phyloP scores from a whole-genome alignment of 64 coral and sea anemone species.

The Acropora yongei region DNA sequence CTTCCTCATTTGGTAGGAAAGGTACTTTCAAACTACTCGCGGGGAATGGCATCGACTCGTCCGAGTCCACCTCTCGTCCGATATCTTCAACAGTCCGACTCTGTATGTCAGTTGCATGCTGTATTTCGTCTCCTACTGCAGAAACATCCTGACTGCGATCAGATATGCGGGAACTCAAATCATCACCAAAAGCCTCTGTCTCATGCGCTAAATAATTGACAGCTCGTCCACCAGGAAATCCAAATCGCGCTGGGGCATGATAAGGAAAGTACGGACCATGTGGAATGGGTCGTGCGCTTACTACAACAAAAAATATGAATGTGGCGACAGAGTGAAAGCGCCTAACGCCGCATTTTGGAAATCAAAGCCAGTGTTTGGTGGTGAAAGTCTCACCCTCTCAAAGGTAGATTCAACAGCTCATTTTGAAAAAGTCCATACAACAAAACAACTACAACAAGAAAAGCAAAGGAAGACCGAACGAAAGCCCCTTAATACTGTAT shows the following conservation, averaged over 20 bases:
- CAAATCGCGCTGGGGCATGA: slow-evolving; percentile 20
- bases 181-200: slow-evolving; percentile 52
- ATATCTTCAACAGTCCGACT: slow-evolving; percentile 33
- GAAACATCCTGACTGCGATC: slow-evolving; percentile 5
- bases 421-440: too few species aligned
- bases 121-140: slow-evolving; percentile 44
- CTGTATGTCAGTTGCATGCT: not conserved
- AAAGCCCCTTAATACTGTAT: too few species aligned
- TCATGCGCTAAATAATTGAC: slow-evolving; percentile 58
- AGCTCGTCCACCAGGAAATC: slow-evolving; percentile 49
- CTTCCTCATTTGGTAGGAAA: not conserved
- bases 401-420: too few species aligned
- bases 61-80: slow-evolving; percentile 51
- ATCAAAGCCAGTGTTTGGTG: not conserved
- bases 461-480: too few species aligned
- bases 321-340: not conserved
- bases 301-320: not conserved
- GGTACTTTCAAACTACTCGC: not conserved
- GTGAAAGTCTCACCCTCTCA: too few species aligned
- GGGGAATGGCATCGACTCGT: slow-evolving; percentile 30
- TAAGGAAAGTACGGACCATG: not conserved
- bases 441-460: too few species aligned
- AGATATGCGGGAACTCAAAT: slow-evolving; percentile 50
- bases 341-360: not conserved
- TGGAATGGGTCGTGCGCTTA: not conserved